phyloP scores from a whole-genome alignment of 23 tunicate species.

The Oikopleura vanhoeffeni region DNA sequence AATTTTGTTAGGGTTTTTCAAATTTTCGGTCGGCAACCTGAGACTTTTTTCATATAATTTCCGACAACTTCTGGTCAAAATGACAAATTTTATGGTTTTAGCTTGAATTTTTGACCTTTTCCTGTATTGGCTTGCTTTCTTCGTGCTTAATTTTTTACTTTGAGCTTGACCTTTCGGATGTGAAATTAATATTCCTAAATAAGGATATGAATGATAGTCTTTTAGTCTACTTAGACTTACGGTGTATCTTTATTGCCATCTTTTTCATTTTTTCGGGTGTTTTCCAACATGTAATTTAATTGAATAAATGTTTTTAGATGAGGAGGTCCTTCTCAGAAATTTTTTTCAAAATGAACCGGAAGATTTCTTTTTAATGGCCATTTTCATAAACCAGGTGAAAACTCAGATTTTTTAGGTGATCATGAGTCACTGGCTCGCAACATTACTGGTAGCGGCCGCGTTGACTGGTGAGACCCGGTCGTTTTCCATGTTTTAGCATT shows the following conservation, averaged over 20 bases:
- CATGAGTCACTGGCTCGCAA: background rate
- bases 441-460: too few species aligned
- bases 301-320: background rate
- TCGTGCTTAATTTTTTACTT: background rate
- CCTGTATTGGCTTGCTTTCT: background rate
- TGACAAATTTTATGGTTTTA: too few species aligned
- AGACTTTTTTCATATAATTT: too few species aligned
- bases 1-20: too few species aligned
- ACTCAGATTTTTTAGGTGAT: background rate
- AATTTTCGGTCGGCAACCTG: too few species aligned
- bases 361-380: background rate
- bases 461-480: background rate
- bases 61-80: too few species aligned
- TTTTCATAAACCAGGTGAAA: background rate
- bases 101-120: too few species aligned
- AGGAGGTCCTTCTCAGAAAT: background rate
- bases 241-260: background rate
- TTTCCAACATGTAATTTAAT: background rate
- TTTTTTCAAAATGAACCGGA: background rate
- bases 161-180: background rate
- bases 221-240: background rate
- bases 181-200: background rate
- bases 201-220: background rate
- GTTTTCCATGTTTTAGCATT: background rate
- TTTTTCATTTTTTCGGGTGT: background rate